Evolutionary conservation across 2,113 vertebrate species (phyloP).

Genomic region (Odontophorus gujanensis): DNA sequence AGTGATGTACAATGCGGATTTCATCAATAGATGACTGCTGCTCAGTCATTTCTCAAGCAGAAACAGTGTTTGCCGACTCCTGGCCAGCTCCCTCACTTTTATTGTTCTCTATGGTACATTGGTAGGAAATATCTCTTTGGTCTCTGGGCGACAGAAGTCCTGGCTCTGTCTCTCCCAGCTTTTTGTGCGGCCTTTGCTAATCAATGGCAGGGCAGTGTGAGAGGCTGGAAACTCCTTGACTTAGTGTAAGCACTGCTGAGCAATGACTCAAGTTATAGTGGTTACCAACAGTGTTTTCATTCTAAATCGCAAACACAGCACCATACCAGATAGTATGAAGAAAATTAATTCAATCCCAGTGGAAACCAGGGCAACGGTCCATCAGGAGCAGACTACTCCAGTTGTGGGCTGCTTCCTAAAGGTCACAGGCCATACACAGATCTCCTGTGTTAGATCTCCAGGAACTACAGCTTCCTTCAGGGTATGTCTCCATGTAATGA

Average conservation of each 20-base stretch:
- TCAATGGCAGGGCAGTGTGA: too few species aligned
- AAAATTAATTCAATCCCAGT: not conserved
- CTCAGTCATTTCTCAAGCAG: not conserved
- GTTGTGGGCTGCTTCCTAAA: not conserved
- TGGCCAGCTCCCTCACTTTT: too few species aligned
- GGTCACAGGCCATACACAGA: not conserved
- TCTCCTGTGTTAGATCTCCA: too few species aligned
- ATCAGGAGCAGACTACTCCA: not conserved
- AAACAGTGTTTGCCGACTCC: too few species aligned
- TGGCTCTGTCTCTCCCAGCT: too few species aligned
- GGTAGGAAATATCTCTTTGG: too few species aligned
- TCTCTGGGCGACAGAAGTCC: too few species aligned
- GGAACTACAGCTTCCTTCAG: not conserved
- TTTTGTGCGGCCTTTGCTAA: too few species aligned
- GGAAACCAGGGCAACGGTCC: not conserved
- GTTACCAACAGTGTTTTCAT: not conserved
- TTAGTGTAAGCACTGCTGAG: not conserved
- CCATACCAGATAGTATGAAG: not conserved
- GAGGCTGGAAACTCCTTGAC: too few species aligned
- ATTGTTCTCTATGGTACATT: too few species aligned
- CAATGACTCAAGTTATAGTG: not conserved
- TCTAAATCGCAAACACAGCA: not conserved
- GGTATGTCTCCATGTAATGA: not conserved
- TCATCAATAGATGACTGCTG: not conserved
- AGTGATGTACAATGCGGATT: not conserved